These are phyloP conservation scores for Vimba vimba DNA, from an alignment of 2,113 vertebrate species.

Conservation along the genomic window DNA sequence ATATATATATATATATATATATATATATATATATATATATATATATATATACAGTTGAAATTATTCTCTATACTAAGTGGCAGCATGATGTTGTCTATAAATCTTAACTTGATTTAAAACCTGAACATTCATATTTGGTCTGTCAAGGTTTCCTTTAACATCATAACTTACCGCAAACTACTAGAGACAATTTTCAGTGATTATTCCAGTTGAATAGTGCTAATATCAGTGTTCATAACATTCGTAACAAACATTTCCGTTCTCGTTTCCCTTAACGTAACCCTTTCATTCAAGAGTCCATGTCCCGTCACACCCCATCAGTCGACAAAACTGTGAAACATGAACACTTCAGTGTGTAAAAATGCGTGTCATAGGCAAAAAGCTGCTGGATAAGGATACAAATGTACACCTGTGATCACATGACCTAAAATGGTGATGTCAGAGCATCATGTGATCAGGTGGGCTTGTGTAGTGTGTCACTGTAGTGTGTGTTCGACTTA, in stretches of 20 bases:
- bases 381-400: conserved; percentile 2
- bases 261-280: not conserved
- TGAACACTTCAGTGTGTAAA: not conserved
- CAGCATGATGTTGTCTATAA: not conserved
- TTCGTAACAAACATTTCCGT: not conserved
- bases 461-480: not conserved
- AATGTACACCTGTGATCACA: not conserved
- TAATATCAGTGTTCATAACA: not conserved
- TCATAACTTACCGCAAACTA: not conserved
- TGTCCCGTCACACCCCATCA: not conserved
- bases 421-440: not conserved
- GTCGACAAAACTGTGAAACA: conserved; percentile 36
- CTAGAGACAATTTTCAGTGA: not conserved
- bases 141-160: not conserved
- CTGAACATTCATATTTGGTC: not conserved
- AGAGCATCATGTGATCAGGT: not conserved
- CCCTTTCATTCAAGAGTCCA: not conserved
- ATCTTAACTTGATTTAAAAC: conserved; percentile 3
- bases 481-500: not conserved
- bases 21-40: too few relatives aligned
- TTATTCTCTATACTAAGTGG: not conserved
- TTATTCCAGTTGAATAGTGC: not conserved
- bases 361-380: conserved; percentile 4
- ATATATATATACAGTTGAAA: not conserved
- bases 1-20: not conserved